Base-by-base conservation (phyloP, 2,797 vertebrate species). In the Chelonia mydas region DNA sequence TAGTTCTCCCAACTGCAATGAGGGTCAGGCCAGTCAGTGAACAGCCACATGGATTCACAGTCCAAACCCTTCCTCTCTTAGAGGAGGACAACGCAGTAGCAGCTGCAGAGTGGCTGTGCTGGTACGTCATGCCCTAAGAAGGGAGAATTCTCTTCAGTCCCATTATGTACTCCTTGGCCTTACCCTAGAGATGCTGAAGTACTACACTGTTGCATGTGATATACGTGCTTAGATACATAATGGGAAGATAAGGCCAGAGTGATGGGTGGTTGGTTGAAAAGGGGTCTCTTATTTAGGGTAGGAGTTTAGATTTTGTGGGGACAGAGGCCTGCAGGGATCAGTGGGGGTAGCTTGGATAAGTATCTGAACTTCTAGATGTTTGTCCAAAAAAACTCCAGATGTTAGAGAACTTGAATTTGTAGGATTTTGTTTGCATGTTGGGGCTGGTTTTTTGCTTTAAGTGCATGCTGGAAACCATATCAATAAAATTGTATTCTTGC, bases 391-490 rank as follows among this genome's bases (percentile, higher is more conserved):
- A 6, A 5, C 21, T 19, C n/a, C 37, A 41, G 23, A 72, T 41
- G 23, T 72, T 21, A 12, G 68, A 72, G 21, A 37, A 37, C 23
- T 25, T 41, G 5, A 25, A 37, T 41, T 72, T 72, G 11, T 41
- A 72, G n/a, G 68, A 72, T 72, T 72, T 72, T 81, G 81, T 80
- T 65, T 82, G 0, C 17, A 45, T 81, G 1, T 74, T 0, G 76
- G 33, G 89, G n/a, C 2, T 2, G 17, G 45, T 83, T 94, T 94
- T 92, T 82, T 59, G n/a, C 74, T 84, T 5, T 74, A 81, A 94
- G 41, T 77, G 25, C 41, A 15, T 72, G 19, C 74, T 92, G 81
- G 78, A 81, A 92, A 59, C 50, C 41, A 49, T 81, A 78, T 49
- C 83, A 93, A 23, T 23, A 77, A 65, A 80, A 7, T 5, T 3